phyloP scores from a whole-genome alignment of 2,888 invertebrate genomes.

The Glaucopsyche alexis region DNA sequence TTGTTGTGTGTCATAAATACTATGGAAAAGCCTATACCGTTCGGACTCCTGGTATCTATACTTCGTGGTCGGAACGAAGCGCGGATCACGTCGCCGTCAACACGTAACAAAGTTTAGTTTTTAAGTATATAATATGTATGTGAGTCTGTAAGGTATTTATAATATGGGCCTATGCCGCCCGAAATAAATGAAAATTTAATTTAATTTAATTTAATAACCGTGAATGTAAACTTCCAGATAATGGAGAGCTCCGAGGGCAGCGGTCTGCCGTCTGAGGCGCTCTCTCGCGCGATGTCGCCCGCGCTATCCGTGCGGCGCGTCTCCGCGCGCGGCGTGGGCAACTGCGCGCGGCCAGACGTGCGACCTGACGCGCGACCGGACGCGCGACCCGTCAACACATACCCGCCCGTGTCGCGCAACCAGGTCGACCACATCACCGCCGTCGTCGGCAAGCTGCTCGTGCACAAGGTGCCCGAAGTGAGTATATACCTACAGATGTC shows the following conservation, averaged over 20 bases:
- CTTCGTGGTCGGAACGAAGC: too few relatives aligned
- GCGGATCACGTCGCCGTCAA: too few relatives aligned
- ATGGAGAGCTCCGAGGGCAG: slow-evolving; percentile 70
- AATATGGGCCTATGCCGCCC: too few relatives aligned
- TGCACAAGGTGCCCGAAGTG: slow-evolving; percentile 90
- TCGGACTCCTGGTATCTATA: too few relatives aligned
- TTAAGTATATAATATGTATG: too few relatives aligned
- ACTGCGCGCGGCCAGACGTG: slow-evolving; percentile 81
- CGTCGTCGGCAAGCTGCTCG: slow-evolving; percentile 88
- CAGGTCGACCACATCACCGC: slow-evolving; percentile 92
- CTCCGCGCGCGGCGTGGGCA: slow-evolving; percentile 83
- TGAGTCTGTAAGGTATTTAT: too few relatives aligned
- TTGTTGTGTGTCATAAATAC: too few relatives aligned
- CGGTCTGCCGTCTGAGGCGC: slow-evolving; percentile 80
- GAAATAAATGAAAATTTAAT: too few relatives aligned
- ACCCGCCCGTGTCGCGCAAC: slow-evolving; percentile 88
- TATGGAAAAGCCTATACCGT: too few relatives aligned
- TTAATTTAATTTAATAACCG: not conserved
- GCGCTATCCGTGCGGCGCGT: slow-evolving; percentile 84
- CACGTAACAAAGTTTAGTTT: too few relatives aligned
- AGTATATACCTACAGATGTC: slow-evolving; percentile 43
- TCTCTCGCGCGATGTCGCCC: slow-evolving; percentile 83
- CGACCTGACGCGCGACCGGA: slow-evolving; percentile 86
- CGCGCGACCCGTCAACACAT: slow-evolving; percentile 82
- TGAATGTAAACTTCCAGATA: slow-evolving; percentile 52